Percentiles rank a stretch among this genome's conserved stretches.
Conservation (phyloP, 2,888 invertebrate genomes). For the Trichogramma evanescens region DNA sequence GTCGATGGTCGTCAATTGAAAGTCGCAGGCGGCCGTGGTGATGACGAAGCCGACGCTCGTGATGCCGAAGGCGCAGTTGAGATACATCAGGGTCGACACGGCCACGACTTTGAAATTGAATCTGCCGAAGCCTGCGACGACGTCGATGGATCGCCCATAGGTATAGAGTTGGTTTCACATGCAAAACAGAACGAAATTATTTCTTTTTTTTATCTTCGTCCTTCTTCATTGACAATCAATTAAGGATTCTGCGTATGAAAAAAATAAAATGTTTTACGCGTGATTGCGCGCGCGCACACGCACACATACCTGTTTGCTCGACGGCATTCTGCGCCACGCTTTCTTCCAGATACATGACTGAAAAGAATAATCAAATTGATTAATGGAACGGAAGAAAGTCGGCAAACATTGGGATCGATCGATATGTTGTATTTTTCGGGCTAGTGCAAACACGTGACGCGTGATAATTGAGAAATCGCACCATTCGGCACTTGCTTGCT, state of each 20-base stretch:
- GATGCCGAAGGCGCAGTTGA: constrained; percentile 76
- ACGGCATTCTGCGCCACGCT: constrained; percentile 33
- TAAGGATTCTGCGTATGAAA: no score
- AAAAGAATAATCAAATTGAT: constrained; percentile 14
- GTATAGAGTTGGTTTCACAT: no score
- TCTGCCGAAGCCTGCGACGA: constrained; percentile 65
- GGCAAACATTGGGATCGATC: no score
- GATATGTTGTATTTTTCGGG: no score
- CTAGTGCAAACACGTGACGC: no score
- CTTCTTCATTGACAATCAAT: no score
- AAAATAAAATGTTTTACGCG: background rate
- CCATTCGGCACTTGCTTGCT: no score
- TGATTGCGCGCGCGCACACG: background rate
- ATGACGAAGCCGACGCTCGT: constrained; percentile 76
- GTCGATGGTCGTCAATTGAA: constrained; percentile 69
- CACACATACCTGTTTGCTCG: constrained; percentile 32
- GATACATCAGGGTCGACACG: constrained; percentile 72
- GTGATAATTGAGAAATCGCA: no score
- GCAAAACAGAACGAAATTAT: no score
- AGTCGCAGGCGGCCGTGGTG: constrained; percentile 77
- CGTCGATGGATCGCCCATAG: no score
- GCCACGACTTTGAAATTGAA: constrained; percentile 72
- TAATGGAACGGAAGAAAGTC: background rate
- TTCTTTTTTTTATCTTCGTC: no score
- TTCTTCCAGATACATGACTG: constrained; percentile 28